Base-by-base conservation (phyloP, 2,113 vertebrate genomes). In the Gila orcuttii region DNA sequence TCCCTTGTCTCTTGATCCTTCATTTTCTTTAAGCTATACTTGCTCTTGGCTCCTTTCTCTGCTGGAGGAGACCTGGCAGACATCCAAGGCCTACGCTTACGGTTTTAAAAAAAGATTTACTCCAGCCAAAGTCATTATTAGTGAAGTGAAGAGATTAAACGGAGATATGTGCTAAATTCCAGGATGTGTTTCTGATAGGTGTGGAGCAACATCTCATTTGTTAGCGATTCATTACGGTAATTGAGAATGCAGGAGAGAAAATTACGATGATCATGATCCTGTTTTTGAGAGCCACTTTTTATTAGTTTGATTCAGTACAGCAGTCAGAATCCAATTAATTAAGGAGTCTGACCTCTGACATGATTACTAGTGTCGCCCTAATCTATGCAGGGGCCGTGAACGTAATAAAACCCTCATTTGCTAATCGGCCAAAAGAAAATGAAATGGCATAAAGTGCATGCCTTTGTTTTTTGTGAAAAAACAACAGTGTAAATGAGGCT, bases 191-290 rank as follows among this genome's bases (percentile, higher is more conserved):
- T 52, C 85, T 78, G 60, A 85, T 76, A 82, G 87, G 73, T 86
- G 87, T 57, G 60, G 87, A 79, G 82, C 86, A 88, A 84, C 85
- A 77, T 84, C 88, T 82, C 82, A 85, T 86, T 90, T 86, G 82
- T 79, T 77, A 73, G 64, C 87, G 79, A 86, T 89, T 90, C 86
- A 88, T 90, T 90, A 89, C 74, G 69, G 83, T 90, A 90, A 89
- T 86, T 90, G 89, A 76, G 88, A 78, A 79, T 55, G 73, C 75
- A 55, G 82, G 59, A 84, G 73, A 71, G 80, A 78, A 87, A 76
- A 82, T 83, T 87, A 52, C 31, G 52, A 59, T 52, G 47, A 87
- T 88, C 87, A 90, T 90, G 85, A 88, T 55, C 68, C 82, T 73
- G 83, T 76, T 60, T 52, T 69, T 19, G 64, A 87, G 79, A 73